Base-by-base conservation (phyloP, 2,797 vertebrate species). In the Coendou prehensilis region DNA sequence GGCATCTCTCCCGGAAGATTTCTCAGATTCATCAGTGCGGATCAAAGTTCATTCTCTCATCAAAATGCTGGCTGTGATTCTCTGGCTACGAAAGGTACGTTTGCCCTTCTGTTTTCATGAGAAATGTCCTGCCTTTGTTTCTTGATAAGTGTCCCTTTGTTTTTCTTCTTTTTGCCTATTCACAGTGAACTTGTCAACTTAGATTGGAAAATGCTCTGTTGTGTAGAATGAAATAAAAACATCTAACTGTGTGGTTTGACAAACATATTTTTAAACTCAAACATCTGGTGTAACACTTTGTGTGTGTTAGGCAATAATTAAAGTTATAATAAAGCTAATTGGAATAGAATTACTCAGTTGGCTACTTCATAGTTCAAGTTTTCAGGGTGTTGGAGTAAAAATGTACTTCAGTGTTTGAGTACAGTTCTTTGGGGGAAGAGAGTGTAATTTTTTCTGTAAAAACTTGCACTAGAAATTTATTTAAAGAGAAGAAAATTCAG, bases 231-330 rank as follows among this genome's bases (percentile, higher is more conserved):
- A 96, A 97, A 95, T 89, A 69, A 93, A 97, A 94, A 94, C 63
- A 61, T 73, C 64, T 82, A 57, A 86, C 54, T 76, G 61, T 91
- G 83, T 82, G 61, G 56, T 41, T 52, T 83, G 84, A 80, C 50
- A 82, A 84, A 85, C 61, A 83, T 97, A 91, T 93, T 96, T 97
- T 95, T 95, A 96, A 93, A 33, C 67, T 79, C 69, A 94, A 22
- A 89, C 87, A 92, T 86, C 73, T 95, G 89, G 71, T 86, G 0
- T 82, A 95, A 69, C 41, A 82, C 54, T 67, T 78, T 86, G 37
- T 67, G 33, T 89, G 47, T 67, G 54, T 91, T 57, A 87, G 73
- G 75, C 84, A 86, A 37, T 89, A 92, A 93, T 96, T 96, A 67
- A 95, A 93, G n/a, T 94, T 91, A 73, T 37, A 57, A 85, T 87